Evolutionary conservation across 2,113 vertebrate species (phyloP), one percentile per base, ranked within the genome.

Genomic region (Nansenia antarctica): DNA sequence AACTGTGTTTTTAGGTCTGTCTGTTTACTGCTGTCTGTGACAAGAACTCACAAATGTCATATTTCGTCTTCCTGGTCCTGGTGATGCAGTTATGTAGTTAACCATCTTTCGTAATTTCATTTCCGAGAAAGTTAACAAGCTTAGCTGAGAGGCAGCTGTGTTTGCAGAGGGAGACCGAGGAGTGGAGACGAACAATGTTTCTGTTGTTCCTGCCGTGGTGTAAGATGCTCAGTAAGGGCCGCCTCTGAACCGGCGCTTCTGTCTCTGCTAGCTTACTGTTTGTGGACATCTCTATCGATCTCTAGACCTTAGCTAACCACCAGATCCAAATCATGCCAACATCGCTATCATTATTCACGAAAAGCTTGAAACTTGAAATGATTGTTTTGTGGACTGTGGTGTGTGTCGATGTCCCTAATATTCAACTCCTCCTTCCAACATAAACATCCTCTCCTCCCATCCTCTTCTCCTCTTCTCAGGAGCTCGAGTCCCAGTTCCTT

Each of bases 401-500:
- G n/a, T 5, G 24, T 11, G 12, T 1, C 54, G 14, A 27, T 14
- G 11, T 24, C 52, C 20, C 20, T 24, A 9, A 20, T 9, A 9
- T 55, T 5, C 6, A 5, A 26, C 27, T 12, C 26, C 14, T 27
- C 12, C 9, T 24, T 55, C 24, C 24, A 5, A 26, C 49, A 12
- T 14, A 12, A 6, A 20, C 22, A 9, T 53, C n/a, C 11, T 55
- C 11, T 27, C 54, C 26, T 9, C 22, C 1, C 24, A 26, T 29
- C 26, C 54, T 57, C 54, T 57, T 15, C 26, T 54, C 54, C 11
- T 30, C 9, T 27, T n/a, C 64, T 1, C 65, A 91, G 88, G 83
- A 74, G 62, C 73, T 67, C 34, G 85, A 85, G 76, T 65, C 73
- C 42, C 70, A 84, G 87, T 89, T 92, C 93, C 96, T 86, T 91